These are phyloP conservation scores for Pygoscelis adeliae DNA, from an alignment of 2,113 vertebrate species.

Conservation along the genomic window DNA sequence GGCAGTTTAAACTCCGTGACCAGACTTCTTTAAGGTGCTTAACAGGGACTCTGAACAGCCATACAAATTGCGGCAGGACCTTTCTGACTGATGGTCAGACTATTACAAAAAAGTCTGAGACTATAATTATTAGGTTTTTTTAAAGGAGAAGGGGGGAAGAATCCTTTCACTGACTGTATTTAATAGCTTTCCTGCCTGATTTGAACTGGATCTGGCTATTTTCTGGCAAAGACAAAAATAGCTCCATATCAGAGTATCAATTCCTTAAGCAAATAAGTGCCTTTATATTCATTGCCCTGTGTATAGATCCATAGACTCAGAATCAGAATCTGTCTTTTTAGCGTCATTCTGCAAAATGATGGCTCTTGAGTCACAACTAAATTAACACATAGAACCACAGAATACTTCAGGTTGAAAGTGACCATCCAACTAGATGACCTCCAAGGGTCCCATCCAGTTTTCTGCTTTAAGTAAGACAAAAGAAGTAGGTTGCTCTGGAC, in stretches of 20 bases:
- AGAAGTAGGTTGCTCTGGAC: neutral
- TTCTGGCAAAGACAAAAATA: neutral
- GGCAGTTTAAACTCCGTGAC: neutral
- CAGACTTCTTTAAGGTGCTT: neutral
- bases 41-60: neutral
- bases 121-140: neutral
- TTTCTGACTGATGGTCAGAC: neutral
- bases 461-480: neutral
- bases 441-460: neutral
- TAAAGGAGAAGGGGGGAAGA: neutral
- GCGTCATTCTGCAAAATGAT: neutral
- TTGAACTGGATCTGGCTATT: neutral
- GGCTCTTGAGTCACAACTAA: neutral
- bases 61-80: neutral
- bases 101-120: neutral
- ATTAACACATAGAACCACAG: neutral
- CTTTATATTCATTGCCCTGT: neutral
- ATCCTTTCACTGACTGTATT: neutral
- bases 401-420: neutral
- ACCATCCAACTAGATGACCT: neutral
- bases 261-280: neutral
- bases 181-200: neutral
- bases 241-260: neutral
- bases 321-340: neutral
- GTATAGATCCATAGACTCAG: neutral